phyloP scores from a whole-genome alignment of 2,797 vertebrate species.

The Moxostoma hubbsi region DNA sequence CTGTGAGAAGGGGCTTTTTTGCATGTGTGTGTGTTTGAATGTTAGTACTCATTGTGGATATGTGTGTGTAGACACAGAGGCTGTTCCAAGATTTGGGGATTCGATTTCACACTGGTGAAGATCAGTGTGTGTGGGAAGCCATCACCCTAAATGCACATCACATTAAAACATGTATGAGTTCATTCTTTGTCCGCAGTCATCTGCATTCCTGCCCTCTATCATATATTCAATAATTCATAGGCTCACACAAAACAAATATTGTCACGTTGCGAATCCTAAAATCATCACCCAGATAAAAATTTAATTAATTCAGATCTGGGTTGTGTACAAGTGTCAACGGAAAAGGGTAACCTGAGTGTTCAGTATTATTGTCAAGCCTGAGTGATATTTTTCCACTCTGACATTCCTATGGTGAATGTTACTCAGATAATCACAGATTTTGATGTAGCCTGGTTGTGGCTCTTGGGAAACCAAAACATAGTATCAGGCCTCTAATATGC shows the following conservation, averaged over 20 bases:
- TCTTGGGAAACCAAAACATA: slow-evolving; percentile 52
- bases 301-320: slow-evolving; percentile 34
- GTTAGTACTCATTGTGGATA: slow-evolving; percentile 37
- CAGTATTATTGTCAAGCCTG: slow-evolving; percentile 49
- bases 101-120: slow-evolving; percentile 66
- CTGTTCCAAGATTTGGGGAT: slow-evolving; percentile 63
- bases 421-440: slow-evolving; percentile 25
- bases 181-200: slow-evolving; percentile 71
- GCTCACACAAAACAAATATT: slow-evolving; percentile 47
- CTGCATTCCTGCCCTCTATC: slow-evolving; percentile 55
- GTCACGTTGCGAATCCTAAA: slow-evolving; percentile 49
- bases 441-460: slow-evolving; percentile 35
- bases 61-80: slow-evolving; percentile 12
- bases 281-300: slow-evolving; percentile 41
- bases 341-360: slow-evolving; percentile 2
- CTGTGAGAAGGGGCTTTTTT: slow-evolving; percentile 79
- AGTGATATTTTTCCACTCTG: slow-evolving; percentile 47
- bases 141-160: slow-evolving; percentile 77
- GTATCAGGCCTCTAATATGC: slow-evolving; percentile 49
- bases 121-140: slow-evolving; percentile 59
- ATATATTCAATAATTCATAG: slow-evolving; percentile 62
- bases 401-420: slow-evolving; percentile 49
- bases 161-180: slow-evolving; percentile 81
- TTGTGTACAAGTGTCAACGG: slow-evolving; percentile 30
- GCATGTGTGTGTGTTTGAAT: slow-evolving; percentile 62